These are phyloP conservation scores for Parus major DNA, from an alignment of 2,113 vertebrate genomes.

Conservation along the genomic window DNA sequence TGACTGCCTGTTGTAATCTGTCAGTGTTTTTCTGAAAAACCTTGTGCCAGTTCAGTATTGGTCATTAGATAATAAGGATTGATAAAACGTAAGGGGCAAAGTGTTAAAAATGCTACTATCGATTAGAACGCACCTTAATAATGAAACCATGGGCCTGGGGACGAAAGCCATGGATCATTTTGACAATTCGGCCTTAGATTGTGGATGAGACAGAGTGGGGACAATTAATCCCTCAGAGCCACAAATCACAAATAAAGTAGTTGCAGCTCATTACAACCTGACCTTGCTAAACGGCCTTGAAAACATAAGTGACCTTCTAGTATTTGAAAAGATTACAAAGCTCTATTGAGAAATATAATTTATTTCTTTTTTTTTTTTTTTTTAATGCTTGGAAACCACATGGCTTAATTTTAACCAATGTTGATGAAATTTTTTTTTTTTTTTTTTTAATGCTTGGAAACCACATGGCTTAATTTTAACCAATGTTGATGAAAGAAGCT, in stretches of 20 bases:
- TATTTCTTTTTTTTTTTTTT: not conserved
- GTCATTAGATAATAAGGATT: slow-evolving; percentile 88
- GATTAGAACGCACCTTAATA: slow-evolving; percentile 84
- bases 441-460: not conserved
- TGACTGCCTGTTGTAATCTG: slow-evolving; percentile 74
- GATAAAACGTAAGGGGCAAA: slow-evolving; percentile 82
- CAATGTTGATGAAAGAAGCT: slow-evolving; percentile 26
- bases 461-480: slow-evolving; percentile 11
- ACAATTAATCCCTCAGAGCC: slow-evolving; percentile 89
- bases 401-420: slow-evolving; percentile 10
- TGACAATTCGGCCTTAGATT: slow-evolving; percentile 81
- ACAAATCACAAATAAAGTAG: slow-evolving; percentile 83
- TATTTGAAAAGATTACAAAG: slow-evolving; percentile 78
- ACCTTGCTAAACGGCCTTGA: slow-evolving; percentile 87
- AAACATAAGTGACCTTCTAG: slow-evolving; percentile 82
- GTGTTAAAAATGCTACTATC: slow-evolving; percentile 84
- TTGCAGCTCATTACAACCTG: slow-evolving; percentile 81
- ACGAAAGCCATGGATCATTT: slow-evolving; percentile 84
- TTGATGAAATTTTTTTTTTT: not conserved
- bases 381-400: not conserved
- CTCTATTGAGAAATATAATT: slow-evolving; percentile 56
- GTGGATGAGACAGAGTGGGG: slow-evolving; percentile 80
- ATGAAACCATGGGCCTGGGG: slow-evolving; percentile 80
- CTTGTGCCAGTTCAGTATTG: slow-evolving; percentile 75
- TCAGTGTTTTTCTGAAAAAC: slow-evolving; percentile 75